A percentile compares a stretch with the other conserved stretches of the same genome.
These are phyloP conservation scores for Lycopodina hypogea DNA, from an alignment of 37 sponge, comb jelly and placozoan genomes.

Conservation along the genomic window DNA sequence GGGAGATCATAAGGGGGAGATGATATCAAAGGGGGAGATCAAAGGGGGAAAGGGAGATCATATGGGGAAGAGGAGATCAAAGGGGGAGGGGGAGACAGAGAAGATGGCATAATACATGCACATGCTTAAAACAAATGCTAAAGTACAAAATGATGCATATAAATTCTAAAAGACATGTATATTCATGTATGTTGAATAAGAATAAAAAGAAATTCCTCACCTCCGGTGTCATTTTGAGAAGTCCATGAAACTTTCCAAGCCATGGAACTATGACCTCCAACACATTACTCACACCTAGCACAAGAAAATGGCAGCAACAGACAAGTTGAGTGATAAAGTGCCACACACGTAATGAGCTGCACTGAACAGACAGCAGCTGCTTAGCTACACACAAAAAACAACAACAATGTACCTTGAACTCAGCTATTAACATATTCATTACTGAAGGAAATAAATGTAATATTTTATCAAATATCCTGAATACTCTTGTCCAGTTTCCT, in stretches of 20 bases:
- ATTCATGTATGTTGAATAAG: background rate
- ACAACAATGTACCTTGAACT: no score
- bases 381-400: no score
- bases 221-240: conserved; percentile 34
- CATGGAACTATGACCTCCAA: conserved; percentile 22
- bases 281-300: background rate
- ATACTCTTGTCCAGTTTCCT: no score
- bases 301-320: background rate
- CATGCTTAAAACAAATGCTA: no score
- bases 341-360: no score
- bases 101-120: background rate
- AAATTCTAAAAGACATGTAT: background rate
- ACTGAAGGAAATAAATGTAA: no score
- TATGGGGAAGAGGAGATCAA: background rate
- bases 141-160: background rate
- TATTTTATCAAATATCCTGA: no score
- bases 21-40: background rate
- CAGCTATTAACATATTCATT: no score
- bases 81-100: no score
- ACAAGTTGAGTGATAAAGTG: no score
- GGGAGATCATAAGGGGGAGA: background rate
- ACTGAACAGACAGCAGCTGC: no score
- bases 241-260: conserved; percentile 37
- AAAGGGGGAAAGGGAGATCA: background rate
- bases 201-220: conserved; percentile 6